phyloP scores from a whole-genome alignment of 2,888 invertebrate genomes.

The Polydrusus pterygomalis region DNA sequence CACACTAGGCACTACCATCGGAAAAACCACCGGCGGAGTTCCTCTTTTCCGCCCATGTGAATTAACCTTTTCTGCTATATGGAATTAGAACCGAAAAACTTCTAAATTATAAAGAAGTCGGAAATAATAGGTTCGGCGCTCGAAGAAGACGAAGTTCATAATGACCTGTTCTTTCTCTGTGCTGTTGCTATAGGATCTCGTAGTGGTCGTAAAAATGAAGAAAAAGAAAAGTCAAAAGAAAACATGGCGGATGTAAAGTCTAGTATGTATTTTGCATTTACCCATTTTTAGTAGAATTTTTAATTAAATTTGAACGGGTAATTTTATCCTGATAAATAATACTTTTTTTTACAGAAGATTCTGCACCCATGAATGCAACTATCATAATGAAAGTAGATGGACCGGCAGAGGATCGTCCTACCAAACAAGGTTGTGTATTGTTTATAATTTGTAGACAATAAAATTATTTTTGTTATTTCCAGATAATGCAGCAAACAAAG shows the following conservation, averaged over 20 bases:
- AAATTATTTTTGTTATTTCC: conserved; percentile 26
- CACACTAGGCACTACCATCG: too few species aligned
- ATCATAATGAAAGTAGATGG: conserved; percentile 69
- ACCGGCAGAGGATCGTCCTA: conserved; percentile 62
- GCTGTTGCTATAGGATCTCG: too few species aligned
- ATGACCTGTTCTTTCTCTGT: too few species aligned
- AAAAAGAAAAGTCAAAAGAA: conserved; percentile 19
- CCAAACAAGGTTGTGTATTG: conserved; percentile 63
- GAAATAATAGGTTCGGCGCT: too few species aligned
- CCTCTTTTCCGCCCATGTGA: too few species aligned
- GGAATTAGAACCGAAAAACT: too few species aligned
- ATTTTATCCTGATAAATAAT: conserved; percentile 5
- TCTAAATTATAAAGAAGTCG: too few species aligned
- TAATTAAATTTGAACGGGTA: background rate
- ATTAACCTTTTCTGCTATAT: too few species aligned
- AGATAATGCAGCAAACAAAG: conserved; percentile 51
- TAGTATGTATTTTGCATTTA: conserved; percentile 41
- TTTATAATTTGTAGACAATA: conserved; percentile 10
- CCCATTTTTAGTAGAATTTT: background rate
- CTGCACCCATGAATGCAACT: conserved; percentile 57
- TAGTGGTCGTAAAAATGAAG: background rate
- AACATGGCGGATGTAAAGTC: conserved; percentile 48
- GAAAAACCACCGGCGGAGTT: too few species aligned
- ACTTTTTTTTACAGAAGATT: conserved; percentile 56
- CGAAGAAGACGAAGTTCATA: too few species aligned